Base-by-base conservation (phyloP, 2,113 vertebrate species). In the Serinus canaria region DNA sequence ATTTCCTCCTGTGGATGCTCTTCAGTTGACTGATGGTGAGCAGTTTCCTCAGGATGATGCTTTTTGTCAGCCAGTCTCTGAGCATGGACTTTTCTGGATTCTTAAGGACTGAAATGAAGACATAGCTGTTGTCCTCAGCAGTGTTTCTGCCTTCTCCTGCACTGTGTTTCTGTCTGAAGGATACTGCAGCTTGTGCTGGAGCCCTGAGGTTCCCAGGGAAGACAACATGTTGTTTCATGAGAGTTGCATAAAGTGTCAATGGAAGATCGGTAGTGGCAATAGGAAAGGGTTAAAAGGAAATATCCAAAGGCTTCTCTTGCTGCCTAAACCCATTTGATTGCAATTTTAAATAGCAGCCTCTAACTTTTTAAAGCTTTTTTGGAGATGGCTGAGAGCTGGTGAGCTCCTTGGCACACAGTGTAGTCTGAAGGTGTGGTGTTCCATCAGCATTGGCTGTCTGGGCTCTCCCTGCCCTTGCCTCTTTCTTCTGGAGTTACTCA, bases 21-120 rank as follows among this genome's bases (percentile, higher is more conserved):
- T 92, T 87, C 73, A 67, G 60, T 16, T 82, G 41, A 19, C 23
- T 86, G 78, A 78, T 81, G 43, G 50, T 44, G 87, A 87, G 41
- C 56, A 30, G 79, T 60, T 96, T 59, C 79, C 70, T 90, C 74
- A 55, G 80, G 68, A 89, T 92, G 35, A 49, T 90, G 33, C 68
- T 80, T 50, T 91, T 91, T 95, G 63, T 72, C 90, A 95, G 83
- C 74, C 47, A 28, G 15, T 66, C 83, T 63, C 89, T 89, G 74
- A 76, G 81, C 76, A 39, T 64, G 50, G 28, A 12, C 7, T 84
- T 92, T 77, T 77, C 37, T 92, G 56, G 59, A 15, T 68, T 83
- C 88, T 94, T 85, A 39, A 74, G 64, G 43, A 75, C 82, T 72
- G 58, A 95, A 67, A 67, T 74, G 33, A 87, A 94, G 56, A 63